These are phyloP conservation scores for Zaprionus ghesquierei DNA, from an alignment of 1,140 invertebrate species.

Conservation along the genomic window DNA sequence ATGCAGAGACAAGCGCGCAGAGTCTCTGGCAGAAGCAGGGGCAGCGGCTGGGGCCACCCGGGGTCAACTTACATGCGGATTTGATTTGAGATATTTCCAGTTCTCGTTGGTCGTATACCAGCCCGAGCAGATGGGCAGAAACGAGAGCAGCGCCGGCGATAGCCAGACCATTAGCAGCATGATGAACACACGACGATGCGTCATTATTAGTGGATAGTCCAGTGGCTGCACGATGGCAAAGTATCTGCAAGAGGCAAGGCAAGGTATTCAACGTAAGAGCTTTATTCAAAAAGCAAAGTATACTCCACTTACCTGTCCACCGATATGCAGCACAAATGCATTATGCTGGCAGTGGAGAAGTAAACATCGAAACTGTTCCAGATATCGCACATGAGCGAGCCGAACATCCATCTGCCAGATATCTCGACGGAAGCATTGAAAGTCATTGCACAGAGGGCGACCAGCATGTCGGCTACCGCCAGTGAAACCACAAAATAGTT, in stretches of 20 bases:
- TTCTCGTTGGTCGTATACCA: conserved; percentile 95
- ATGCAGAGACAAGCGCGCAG: conserved; percentile 25
- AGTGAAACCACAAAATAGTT: conserved; percentile 98
- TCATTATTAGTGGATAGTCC: conserved; percentile 95
- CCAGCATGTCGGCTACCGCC: conserved; percentile 94
- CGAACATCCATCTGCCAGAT: conserved; percentile 93
- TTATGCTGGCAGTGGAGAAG: conserved; percentile 94
- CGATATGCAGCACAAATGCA: conserved; percentile 95
- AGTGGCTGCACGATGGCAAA: conserved; percentile 95
- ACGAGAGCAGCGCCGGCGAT: conserved; percentile 95
- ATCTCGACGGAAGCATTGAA: conserved; percentile 95
- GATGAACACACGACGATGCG: conserved; percentile 88
- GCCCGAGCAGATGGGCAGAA: conserved; percentile 96
- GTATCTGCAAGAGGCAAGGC: conserved; percentile 84
- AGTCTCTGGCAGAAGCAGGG: neutral
- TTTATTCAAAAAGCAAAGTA: neutral
- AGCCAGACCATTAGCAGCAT: conserved; percentile 96
- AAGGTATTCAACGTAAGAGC: no score
- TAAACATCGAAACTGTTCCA: conserved; percentile 98
- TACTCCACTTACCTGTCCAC: conserved; percentile 85
- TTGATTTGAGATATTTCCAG: conserved; percentile 86
- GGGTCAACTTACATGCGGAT: conserved; percentile 86
- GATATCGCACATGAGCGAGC: conserved; percentile 95
- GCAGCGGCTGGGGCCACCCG: neutral
- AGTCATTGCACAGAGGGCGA: conserved; percentile 95